These are phyloP conservation scores for Lithophane socia DNA, from an alignment of 2,888 invertebrate species.

Conservation along the genomic window DNA sequence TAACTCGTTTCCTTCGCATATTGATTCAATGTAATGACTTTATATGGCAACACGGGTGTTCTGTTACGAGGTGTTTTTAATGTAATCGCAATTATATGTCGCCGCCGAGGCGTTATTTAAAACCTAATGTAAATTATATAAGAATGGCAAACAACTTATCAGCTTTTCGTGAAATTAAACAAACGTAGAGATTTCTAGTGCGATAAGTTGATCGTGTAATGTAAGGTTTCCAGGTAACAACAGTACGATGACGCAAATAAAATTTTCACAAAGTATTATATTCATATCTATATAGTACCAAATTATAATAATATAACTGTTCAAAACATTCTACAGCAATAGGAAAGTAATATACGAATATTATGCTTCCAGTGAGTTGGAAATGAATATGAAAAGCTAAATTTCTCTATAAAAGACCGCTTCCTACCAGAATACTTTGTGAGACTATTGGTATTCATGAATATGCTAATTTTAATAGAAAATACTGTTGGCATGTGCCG, in stretches of 20 bases:
- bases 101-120: constrained; percentile 67
- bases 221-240: constrained; percentile 39
- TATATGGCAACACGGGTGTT: constrained; percentile 55
- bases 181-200: constrained; percentile 64
- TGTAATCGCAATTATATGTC: constrained; percentile 63
- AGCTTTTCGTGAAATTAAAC: constrained; percentile 71
- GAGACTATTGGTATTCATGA: constrained; percentile 60
- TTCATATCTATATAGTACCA: not conserved
- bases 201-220: constrained; percentile 62
- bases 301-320: constrained; percentile 12
- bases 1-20: constrained; percentile 61
- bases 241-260: constrained; percentile 39
- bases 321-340: constrained; percentile 9
- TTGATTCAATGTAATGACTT: constrained; percentile 58
- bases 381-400: constrained; percentile 54
- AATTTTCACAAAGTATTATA: constrained; percentile 16
- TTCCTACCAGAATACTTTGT: constrained; percentile 55
- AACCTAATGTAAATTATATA: constrained; percentile 71
- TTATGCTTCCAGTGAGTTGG: constrained; percentile 26
- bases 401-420: constrained; percentile 49
- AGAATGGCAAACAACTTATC: constrained; percentile 72
- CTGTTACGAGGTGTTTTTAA: constrained; percentile 49
- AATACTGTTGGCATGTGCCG: constrained; percentile 50
- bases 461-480: constrained; percentile 58
- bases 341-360: constrained; percentile 11